Evolutionary conservation across 2,797 vertebrate species (phyloP).

Genomic region (Clarias laeviceps): DNA sequence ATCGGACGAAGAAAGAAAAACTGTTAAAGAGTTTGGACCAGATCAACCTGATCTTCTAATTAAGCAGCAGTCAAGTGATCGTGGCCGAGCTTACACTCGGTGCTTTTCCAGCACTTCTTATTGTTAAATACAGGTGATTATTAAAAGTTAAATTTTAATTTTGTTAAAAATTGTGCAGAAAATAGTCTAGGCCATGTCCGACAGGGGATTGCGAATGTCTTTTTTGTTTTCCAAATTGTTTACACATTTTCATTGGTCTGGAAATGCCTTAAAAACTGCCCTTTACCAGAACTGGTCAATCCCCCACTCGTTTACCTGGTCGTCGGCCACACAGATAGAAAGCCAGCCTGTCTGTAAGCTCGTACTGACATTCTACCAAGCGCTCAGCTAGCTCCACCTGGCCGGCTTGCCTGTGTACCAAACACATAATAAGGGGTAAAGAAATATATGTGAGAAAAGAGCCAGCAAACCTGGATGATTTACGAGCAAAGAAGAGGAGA

Average conservation of each 20-base stretch:
- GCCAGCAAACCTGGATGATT: background rate
- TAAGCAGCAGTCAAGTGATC: too few relatives aligned
- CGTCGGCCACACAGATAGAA: slow-evolving; percentile 95
- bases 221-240: background rate
- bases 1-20: too few relatives aligned
- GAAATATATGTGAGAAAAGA: background rate
- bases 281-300: background rate
- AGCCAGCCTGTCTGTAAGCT: slow-evolving; percentile 92
- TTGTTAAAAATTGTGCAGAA: background rate
- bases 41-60: too few relatives aligned
- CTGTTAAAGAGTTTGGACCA: too few relatives aligned
- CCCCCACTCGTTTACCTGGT: slow-evolving; percentile 78
- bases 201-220: background rate
- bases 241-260: background rate
- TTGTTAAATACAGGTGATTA: too few relatives aligned
- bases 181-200: background rate
- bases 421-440: slow-evolving; percentile 14
- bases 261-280: background rate
- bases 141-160: too few relatives aligned
- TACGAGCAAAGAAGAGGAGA: background rate
- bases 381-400: slow-evolving; percentile 92
- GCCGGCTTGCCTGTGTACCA: slow-evolving; percentile 85
- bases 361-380: slow-evolving; percentile 94
- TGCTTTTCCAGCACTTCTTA: too few relatives aligned
- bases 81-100: too few relatives aligned